Evolutionary conservation across 2,888 invertebrate species (phyloP).

Genomic region (Margaritifera margaritifera): DNA sequence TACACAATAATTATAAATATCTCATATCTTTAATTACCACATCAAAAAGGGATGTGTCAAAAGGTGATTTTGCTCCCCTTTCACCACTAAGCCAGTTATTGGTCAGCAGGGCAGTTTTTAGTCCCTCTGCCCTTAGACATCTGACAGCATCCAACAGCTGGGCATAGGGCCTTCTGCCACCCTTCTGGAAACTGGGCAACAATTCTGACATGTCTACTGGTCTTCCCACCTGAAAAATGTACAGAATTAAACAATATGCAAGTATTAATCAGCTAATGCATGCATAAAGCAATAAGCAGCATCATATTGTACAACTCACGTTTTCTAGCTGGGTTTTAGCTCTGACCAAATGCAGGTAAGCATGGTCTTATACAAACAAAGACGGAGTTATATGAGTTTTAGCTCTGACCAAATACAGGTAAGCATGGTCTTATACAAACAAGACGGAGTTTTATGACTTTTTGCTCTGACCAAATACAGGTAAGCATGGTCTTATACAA

Average conservation of each 20-base stretch:
- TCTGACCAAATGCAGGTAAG: too few species aligned
- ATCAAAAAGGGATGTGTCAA: slow-evolving; percentile 61
- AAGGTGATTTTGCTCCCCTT: slow-evolving; percentile 24
- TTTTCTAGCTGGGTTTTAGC: too few species aligned
- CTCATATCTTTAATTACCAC: slow-evolving; percentile 52
- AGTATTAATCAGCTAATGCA: neutral
- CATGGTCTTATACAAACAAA: too few species aligned
- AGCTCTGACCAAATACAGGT: too few species aligned
- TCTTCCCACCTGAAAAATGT: slow-evolving; percentile 29
- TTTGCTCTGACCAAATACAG: too few species aligned
- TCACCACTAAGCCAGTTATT: slow-evolving; percentile 69
- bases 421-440: too few species aligned
- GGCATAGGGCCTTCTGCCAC: slow-evolving; percentile 21
- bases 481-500: too few species aligned
- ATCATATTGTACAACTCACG: neutral
- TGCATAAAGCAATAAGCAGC: neutral
- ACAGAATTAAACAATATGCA: neutral
- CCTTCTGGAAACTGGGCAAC: slow-evolving; percentile 12
- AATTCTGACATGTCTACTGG: slow-evolving; percentile 36
- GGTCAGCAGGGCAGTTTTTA: slow-evolving; percentile 72
- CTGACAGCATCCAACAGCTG: slow-evolving; percentile 60
- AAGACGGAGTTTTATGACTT: too few species aligned
- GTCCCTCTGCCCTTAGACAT: slow-evolving; percentile 64
- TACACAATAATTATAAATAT: neutral
- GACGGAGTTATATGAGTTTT: too few species aligned